A percentile compares a stretch with the other conserved stretches of the same genome.
These are phyloP conservation scores for Salvator merianae DNA, from an alignment of 2,113 vertebrate species.

Conservation along the genomic window DNA sequence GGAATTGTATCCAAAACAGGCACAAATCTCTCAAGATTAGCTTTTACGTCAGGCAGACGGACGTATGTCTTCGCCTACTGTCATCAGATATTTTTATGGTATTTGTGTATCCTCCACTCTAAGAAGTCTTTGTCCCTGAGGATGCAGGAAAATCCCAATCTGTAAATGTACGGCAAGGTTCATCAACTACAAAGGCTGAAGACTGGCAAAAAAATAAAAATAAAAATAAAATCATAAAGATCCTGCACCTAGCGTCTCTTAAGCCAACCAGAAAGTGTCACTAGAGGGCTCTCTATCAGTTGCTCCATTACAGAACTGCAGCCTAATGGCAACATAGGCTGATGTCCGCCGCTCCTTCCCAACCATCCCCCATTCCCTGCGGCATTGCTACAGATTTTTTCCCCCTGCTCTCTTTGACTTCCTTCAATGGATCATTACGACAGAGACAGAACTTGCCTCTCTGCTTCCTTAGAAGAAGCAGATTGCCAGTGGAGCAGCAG, in stretches of 20 bases:
- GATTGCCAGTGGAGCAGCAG: not conserved
- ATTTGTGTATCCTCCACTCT: not conserved
- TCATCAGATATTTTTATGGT: not conserved
- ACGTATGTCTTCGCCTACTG: not conserved
- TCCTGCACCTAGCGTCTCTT: not conserved
- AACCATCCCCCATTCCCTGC: not conserved
- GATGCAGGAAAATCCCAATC: not conserved
- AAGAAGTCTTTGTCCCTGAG: not conserved
- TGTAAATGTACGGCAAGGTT: not conserved
- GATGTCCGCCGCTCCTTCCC: not conserved
- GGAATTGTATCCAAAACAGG: not conserved
- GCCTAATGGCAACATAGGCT: not conserved
- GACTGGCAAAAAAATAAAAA: too few relatives aligned
- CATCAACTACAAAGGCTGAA: not conserved
- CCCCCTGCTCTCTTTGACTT: not conserved
- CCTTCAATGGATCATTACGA: not conserved
- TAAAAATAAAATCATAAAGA: too few relatives aligned
- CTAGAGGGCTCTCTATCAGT: constrained; percentile 15
- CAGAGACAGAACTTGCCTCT: not conserved
- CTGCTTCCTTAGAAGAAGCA: constrained; percentile 2
- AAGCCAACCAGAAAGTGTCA: constrained; percentile 1
- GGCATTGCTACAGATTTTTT: not conserved
- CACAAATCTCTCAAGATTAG: not conserved
- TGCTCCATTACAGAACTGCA: constrained; percentile 1
- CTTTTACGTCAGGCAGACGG: not conserved